Base-by-base conservation (phyloP, 2,888 invertebrate species). In the Pomacea canaliculata region DNA sequence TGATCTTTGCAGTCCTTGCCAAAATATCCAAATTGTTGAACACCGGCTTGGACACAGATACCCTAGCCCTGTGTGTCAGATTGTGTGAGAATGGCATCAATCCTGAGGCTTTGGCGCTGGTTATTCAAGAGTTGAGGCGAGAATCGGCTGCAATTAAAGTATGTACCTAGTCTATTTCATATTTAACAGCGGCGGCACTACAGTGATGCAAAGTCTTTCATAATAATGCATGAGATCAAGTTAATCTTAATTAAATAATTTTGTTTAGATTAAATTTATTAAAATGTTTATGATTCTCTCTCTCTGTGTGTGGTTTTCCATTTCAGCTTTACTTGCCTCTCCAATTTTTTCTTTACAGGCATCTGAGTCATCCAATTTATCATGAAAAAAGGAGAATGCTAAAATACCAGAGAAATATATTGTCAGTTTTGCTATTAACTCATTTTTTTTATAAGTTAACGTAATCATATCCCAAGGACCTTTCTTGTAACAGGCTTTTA, bases 21-120 rank as follows among this genome's bases (percentile, higher is more conserved):
- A 95, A 96, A 89, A 94, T 96, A 86, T 96, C 96, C 0, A 93
- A 94, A 83, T 92, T 96, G 27, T 91, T 96, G 10, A 94, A 94
- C 85, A 96, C 96, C 0, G 95, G 95, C 7, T 91, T 96, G 67
- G 95, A 95, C 88, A 92, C 93, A 1, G 94, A 96, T 85, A 94
- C 94, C 0, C 91, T 96, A 37, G 93, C 94, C 12, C 93, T 94
- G 78, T 96, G 96, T 89, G 94, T 96, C 46, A 92, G 94, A 82
- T 91, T 96, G 27, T 95, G 95, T 89, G 96, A 96, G 89, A 93
- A 94, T 80, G 96, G 96, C 8, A 94, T 95, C 0, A 95, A 95
- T 89, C 96, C 96, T 0, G 95, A 95, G 87, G 94, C 94, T 0
- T 91, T 96, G 72, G 95, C 96, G 10, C 92, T 93, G 46, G 94